These are phyloP conservation scores for Pomatostomus ruficeps DNA, from an alignment of 2,113 vertebrate species.

Conservation along the genomic window DNA sequence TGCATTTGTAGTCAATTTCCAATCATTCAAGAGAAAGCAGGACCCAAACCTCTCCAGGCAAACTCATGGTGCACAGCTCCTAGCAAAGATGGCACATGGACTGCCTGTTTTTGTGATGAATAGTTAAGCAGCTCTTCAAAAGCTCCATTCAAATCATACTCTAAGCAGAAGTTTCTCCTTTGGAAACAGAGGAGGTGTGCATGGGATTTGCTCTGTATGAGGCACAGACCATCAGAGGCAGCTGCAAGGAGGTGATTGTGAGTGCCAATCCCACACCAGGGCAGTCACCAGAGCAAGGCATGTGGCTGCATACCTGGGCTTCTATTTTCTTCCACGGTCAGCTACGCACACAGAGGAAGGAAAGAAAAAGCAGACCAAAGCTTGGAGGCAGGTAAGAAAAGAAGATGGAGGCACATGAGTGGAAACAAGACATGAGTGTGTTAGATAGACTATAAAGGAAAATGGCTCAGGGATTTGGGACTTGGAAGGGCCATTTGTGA, in stretches of 20 bases:
- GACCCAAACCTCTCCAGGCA: background rate
- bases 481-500: background rate
- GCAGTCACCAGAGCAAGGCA: background rate
- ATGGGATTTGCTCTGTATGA: background rate
- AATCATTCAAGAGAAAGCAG: background rate
- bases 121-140: background rate
- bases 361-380: background rate
- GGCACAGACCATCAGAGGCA: background rate
- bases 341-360: background rate
- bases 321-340: background rate
- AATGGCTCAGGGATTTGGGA: background rate
- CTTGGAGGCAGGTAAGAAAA: background rate
- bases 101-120: background rate
- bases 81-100: background rate
- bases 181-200: background rate
- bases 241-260: background rate
- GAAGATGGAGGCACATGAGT: background rate
- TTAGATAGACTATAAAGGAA: background rate
- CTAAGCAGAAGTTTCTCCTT: background rate
- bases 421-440: background rate
- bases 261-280: rapidly evolving
- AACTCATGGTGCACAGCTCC: background rate
- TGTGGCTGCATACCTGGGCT: background rate
- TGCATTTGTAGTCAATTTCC: background rate
- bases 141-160: background rate